phyloP scores from a whole-genome alignment of 2,113 vertebrate species.

The Amphiprion percula region DNA sequence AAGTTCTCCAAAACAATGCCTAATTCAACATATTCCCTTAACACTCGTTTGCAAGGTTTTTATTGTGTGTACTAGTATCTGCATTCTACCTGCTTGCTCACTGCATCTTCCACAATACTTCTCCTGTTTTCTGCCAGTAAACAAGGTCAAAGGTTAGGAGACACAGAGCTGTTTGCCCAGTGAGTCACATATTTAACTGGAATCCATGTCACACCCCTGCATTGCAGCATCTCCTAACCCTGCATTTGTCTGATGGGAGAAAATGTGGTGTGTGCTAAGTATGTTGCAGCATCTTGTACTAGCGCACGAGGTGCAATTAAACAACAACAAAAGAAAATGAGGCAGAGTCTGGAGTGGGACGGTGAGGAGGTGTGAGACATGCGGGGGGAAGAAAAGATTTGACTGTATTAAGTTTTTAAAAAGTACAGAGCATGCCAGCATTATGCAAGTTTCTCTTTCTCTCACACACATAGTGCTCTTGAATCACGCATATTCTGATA shows the following conservation, averaged over 20 bases:
- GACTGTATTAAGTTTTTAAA: not conserved
- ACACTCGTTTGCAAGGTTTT: not conserved
- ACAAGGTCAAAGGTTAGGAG: slow-evolving; percentile 54
- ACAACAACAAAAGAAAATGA: slow-evolving; percentile 45
- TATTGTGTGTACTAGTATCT: not conserved
- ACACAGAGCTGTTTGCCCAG: slow-evolving; percentile 16
- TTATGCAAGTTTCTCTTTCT: slow-evolving; percentile 5
- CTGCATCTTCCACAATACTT: slow-evolving; percentile 12
- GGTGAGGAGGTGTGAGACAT: slow-evolving; percentile 29
- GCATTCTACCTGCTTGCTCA: slow-evolving; percentile 14
- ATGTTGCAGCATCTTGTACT: not conserved
- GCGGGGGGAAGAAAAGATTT: slow-evolving; percentile 24
- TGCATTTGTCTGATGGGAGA: not conserved
- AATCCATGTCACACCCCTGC: slow-evolving; percentile 36
- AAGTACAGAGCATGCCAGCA: not conserved
- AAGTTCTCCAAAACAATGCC: not conserved
- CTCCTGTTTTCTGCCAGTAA: slow-evolving; percentile 51
- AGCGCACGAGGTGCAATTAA: slow-evolving; percentile 49
- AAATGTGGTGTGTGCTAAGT: not conserved
- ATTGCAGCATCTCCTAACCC: slow-evolving; percentile 6
- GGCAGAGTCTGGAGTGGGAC: slow-evolving; percentile 7
- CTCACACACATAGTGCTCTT: not conserved
- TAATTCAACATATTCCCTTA: not conserved
- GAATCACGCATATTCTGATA: slow-evolving; percentile 10
- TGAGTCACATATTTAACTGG: slow-evolving; percentile 56